Conservation (phyloP, 2,888 invertebrate genomes). For the Acronicta alni region DNA sequence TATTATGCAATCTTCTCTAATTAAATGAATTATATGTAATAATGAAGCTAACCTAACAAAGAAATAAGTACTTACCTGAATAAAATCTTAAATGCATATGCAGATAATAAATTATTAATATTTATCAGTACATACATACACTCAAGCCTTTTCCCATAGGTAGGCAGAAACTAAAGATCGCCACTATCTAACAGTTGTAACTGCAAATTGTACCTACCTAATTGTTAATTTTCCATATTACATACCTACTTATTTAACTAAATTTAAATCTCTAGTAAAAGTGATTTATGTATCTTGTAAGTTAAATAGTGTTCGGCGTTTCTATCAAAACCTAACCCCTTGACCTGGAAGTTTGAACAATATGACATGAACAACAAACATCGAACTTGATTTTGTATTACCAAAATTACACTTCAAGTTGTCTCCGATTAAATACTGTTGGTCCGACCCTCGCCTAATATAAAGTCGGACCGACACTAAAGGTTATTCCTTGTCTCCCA, state of each 20-base stretch:
- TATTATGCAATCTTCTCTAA: not conserved
- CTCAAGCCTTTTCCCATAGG: no score
- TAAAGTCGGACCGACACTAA: not conserved
- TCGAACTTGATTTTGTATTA: no score
- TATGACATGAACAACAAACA: conserved; percentile 2
- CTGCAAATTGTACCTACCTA: no score
- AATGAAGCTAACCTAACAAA: not conserved
- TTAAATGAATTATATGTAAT: not conserved
- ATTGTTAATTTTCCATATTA: no score
- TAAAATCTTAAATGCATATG: not conserved
- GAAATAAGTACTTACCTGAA: not conserved
- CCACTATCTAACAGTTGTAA: not conserved
- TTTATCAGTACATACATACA: no score
- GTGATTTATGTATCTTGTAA: not conserved
- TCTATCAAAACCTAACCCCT: not conserved
- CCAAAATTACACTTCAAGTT: no score
- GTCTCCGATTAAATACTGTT: not conserved
- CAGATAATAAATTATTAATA: not conserved
- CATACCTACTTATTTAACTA: not conserved
- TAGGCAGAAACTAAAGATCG: no score
- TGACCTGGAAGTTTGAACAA: conserved; percentile 6
- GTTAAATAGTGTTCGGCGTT: conserved; percentile 2
- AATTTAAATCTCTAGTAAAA: not conserved
- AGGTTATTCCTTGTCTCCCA: no score
- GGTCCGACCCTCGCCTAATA: not conserved